Conservation (phyloP, 2,888 invertebrate genomes). For the Melinaea marsaeus region DNA sequence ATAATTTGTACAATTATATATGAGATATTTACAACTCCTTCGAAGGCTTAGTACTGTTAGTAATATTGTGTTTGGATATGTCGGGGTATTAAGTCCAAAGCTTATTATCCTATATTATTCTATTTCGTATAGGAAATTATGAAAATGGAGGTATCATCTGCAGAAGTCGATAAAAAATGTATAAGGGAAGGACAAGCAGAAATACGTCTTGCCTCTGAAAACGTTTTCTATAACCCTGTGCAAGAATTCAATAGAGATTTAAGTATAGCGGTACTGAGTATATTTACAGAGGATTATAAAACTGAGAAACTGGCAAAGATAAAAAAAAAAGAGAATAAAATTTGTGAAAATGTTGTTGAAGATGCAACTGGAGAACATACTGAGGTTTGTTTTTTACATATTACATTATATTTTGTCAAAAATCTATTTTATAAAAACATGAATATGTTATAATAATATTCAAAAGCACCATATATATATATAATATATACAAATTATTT, state of each 20-base stretch:
- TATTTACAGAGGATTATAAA: slow-evolving; percentile 79
- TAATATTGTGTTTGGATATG: not conserved
- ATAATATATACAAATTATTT: slow-evolving; percentile 13
- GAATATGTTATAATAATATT: not conserved
- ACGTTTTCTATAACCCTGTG: slow-evolving; percentile 98
- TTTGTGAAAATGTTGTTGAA: slow-evolving; percentile 37
- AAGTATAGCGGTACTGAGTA: slow-evolving; percentile 84
- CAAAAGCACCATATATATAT: too few relatives aligned
- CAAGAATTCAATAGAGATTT: slow-evolving; percentile 99
- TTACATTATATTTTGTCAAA: not conserved
- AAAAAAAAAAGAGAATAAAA: slow-evolving; percentile 36
- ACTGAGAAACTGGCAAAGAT: slow-evolving; percentile 44
- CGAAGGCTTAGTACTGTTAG: slow-evolving; percentile 18
- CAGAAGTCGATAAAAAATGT: slow-evolving; percentile 40
- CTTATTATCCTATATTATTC: not conserved
- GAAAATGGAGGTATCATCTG: slow-evolving; percentile 50
- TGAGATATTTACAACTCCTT: slow-evolving; percentile 24
- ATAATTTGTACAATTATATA: slow-evolving; percentile 1
- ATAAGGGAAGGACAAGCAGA: slow-evolving; percentile 88
- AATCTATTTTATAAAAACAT: not conserved
- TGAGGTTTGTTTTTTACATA: slow-evolving; percentile 23
- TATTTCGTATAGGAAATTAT: slow-evolving; percentile 31
- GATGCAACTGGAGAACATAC: slow-evolving; percentile 23
- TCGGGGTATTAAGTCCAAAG: not conserved
- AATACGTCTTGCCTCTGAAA: slow-evolving; percentile 82